Percentiles rank a stretch among this genome's conserved stretches.
Conservation (phyloP, 2,888 invertebrate genomes). For the Dione vanillae region DNA sequence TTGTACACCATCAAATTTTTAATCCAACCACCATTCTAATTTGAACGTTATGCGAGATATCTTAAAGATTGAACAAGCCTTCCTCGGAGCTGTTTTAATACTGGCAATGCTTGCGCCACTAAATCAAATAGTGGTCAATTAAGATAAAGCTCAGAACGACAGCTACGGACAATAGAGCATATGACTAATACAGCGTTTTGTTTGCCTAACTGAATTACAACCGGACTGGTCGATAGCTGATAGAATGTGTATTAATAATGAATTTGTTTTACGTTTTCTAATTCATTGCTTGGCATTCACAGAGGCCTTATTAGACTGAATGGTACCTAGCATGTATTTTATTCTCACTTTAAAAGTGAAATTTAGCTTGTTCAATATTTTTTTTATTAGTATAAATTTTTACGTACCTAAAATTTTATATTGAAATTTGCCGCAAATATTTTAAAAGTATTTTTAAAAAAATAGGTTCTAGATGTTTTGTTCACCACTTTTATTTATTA, state of each 20-base stretch:
- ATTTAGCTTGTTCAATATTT: too few species aligned
- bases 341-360: too few species aligned
- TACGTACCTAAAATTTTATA: too few species aligned
- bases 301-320: not conserved
- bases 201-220: conserved; percentile 72
- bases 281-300: conserved; percentile 24
- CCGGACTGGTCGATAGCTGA: conserved; percentile 38
- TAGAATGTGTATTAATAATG: conserved; percentile 44
- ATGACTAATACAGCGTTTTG: conserved; percentile 80
- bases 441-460: not conserved
- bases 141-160: conserved; percentile 80
- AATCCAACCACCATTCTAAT: conserved; percentile 51
- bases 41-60: conserved; percentile 48
- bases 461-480: not conserved
- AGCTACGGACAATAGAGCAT: conserved; percentile 75
- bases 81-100: conserved; percentile 54
- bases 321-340: not conserved
- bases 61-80: conserved; percentile 38
- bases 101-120: conserved; percentile 61
- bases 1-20: conserved; percentile 43
- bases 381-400: too few species aligned
- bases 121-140: conserved; percentile 83
- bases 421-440: not conserved
- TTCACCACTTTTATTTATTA: not conserved
- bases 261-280: conserved; percentile 43